phyloP scores from a whole-genome alignment of 2,888 invertebrate species.

The Pheosia gnoma region DNA sequence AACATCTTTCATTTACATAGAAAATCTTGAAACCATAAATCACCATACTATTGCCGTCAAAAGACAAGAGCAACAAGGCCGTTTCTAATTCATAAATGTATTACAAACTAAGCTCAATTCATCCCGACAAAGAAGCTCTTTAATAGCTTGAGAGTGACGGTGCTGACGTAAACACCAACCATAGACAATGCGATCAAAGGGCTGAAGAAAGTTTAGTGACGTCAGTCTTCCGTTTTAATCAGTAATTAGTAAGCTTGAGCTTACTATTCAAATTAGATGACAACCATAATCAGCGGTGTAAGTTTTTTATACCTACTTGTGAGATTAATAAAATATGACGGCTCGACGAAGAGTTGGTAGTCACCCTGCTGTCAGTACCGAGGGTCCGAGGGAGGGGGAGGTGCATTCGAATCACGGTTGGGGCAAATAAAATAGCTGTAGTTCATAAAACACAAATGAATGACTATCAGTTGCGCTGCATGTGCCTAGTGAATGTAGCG shows the following conservation, averaged over 20 bases:
- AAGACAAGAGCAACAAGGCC: conserved; percentile 5
- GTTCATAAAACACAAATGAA: too few species aligned
- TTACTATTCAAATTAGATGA: too few species aligned
- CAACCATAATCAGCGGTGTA: too few species aligned
- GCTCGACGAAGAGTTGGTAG: too few species aligned
- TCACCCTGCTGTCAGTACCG: too few species aligned
- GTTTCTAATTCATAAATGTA: conserved; percentile 10
- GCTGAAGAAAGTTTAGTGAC: background rate
- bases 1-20: background rate
- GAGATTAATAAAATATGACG: too few species aligned
- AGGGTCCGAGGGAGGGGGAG: too few species aligned
- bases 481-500: too few species aligned
- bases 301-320: too few species aligned
- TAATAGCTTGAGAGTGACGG: conserved; percentile 15
- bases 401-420: too few species aligned
- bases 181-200: conserved; percentile 21
- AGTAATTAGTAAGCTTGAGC: background rate
- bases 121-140: conserved; percentile 18
- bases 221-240: background rate
- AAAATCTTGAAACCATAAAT: background rate
- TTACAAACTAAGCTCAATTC: conserved; percentile 21
- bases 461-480: too few species aligned
- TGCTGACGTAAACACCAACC: conserved; percentile 20
- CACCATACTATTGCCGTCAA: background rate
- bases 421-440: too few species aligned